Evolutionary conservation across 1,140 invertebrate species (phyloP).

Genomic region (Ditylenchus dipsaci): DNA sequence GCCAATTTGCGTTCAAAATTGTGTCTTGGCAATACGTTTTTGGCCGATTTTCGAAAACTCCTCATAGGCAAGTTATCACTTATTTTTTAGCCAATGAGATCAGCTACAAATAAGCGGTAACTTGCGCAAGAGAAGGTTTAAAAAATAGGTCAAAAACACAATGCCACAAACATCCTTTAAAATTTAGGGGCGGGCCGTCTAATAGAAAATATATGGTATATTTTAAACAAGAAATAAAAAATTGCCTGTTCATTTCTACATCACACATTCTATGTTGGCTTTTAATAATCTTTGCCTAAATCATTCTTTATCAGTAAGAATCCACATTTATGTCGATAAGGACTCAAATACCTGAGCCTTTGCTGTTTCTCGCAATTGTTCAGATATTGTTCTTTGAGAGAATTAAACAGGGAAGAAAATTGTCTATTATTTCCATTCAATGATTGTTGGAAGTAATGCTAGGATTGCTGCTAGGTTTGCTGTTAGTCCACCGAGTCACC

Average conservation of each 20-base stretch:
- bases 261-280: constrained; percentile 54
- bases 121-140: too few species aligned
- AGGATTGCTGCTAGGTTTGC: not conserved
- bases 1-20: too few species aligned
- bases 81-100: too few species aligned
- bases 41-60: too few species aligned
- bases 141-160: too few species aligned
- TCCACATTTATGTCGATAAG: not conserved
- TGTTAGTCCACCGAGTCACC: not conserved
- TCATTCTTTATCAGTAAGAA: not conserved
- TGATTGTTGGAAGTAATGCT: constrained; percentile 1
- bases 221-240: too few species aligned
- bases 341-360: constrained; percentile 42
- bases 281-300: constrained; percentile 47
- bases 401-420: constrained; percentile 50
- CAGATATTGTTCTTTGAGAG: constrained; percentile 54
- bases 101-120: too few species aligned
- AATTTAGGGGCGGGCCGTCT: too few species aligned
- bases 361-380: constrained; percentile 47
- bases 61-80: too few species aligned
- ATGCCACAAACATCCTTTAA: too few species aligned
- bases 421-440: constrained; percentile 17
- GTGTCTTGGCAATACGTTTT: too few species aligned
- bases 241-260: constrained; percentile 43
- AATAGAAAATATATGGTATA: too few species aligned